phyloP scores from a whole-genome alignment of 2,797 vertebrate species.

The Euthynnus affinis region DNA sequence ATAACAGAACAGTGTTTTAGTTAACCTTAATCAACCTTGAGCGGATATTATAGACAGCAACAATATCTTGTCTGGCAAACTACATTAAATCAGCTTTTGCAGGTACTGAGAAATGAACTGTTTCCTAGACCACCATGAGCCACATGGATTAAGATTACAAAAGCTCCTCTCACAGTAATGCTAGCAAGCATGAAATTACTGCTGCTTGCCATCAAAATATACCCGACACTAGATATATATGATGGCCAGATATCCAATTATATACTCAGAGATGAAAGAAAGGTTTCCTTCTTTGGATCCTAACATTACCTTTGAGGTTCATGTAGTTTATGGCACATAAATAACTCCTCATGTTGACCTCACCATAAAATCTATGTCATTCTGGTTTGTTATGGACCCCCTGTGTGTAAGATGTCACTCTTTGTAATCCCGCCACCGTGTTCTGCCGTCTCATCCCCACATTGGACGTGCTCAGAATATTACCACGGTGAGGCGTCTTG shows the following conservation, averaged over 20 bases:
- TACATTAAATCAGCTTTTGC: too few species aligned
- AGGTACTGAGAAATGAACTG: too few species aligned
- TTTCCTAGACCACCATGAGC: too few species aligned
- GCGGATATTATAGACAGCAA: too few species aligned
- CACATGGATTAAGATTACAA: too few species aligned
- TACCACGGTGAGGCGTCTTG: neutral
- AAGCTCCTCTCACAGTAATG: too few species aligned
- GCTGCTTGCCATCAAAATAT: neutral
- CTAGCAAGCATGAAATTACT: too few species aligned
- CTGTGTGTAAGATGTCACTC: neutral
- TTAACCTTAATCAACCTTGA: too few species aligned
- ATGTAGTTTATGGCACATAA: neutral
- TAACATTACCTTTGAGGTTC: neutral
- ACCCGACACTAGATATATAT: neutral
- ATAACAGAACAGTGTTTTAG: too few species aligned
- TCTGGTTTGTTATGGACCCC: constrained; percentile 2
- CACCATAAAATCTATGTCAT: neutral
- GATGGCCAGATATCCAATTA: neutral
- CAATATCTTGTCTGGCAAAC: too few species aligned
- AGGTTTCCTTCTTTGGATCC: neutral
- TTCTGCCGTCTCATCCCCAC: neutral
- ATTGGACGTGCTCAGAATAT: too few species aligned
- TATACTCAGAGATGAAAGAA: neutral
- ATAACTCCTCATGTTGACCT: neutral
- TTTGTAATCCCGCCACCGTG: neutral